Evolutionary conservation across 1,140 invertebrate genomes (phyloP).

Genomic region (Diuraphis noxia): DNA sequence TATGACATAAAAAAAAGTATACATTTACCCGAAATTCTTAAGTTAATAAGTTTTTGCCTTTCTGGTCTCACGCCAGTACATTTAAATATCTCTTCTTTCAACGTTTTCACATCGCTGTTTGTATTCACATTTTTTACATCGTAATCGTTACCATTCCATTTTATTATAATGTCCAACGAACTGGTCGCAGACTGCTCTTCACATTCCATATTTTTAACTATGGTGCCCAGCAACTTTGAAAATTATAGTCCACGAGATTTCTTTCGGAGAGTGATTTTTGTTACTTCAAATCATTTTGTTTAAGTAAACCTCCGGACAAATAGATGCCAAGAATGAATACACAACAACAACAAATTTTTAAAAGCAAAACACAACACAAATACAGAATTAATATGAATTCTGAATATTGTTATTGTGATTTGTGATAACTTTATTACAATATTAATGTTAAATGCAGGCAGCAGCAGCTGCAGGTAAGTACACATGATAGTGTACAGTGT

Average conservation of each 20-base stretch:
- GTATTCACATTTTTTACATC: conserved; percentile 70
- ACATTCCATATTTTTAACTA: conserved; percentile 26
- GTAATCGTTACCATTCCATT: conserved; percentile 91
- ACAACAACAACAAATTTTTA: neutral
- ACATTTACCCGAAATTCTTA: conserved; percentile 83
- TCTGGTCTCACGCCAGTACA: conserved; percentile 84
- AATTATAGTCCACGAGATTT: neutral
- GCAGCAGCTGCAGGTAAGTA: neutral
- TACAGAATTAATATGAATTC: conserved; percentile 3
- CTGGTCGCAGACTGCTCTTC: neutral
- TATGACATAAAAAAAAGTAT: neutral
- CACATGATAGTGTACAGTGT: neutral
- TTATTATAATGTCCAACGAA: conserved; percentile 70
- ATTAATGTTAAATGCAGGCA: neutral
- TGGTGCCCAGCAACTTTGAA: neutral
- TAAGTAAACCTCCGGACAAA: neutral
- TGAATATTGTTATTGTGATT: conserved; percentile 29
- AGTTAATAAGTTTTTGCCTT: conserved; percentile 89
- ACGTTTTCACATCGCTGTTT: conserved; percentile 73
- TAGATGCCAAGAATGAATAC: neutral
- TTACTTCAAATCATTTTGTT: conserved; percentile 18
- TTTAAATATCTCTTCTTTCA: conserved; percentile 80
- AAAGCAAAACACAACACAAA: neutral
- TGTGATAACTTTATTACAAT: conserved; percentile 17
- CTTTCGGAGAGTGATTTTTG: neutral